Evolutionary conservation across 2,888 invertebrate genomes (phyloP).

Genomic region (Netelia inedita): DNA sequence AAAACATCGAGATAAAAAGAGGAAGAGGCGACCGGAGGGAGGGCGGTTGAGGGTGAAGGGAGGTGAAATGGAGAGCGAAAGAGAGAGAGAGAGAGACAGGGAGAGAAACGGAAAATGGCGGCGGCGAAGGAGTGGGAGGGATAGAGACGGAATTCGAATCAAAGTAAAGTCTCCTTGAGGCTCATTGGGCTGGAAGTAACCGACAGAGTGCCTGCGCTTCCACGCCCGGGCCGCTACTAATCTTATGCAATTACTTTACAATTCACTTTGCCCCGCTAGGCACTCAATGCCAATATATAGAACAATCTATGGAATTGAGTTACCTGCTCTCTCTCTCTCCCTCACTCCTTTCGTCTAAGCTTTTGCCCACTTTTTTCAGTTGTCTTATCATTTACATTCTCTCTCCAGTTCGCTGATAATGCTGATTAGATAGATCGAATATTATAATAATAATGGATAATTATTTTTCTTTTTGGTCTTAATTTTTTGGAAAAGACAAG

Average conservation of each 20-base stretch:
- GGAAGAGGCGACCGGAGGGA: constrained; percentile 45
- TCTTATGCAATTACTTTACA: constrained; percentile 85
- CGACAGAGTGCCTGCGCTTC: constrained; percentile 82
- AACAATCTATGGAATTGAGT: constrained; percentile 82
- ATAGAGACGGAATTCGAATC: constrained; percentile 77
- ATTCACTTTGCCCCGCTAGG: constrained; percentile 83
- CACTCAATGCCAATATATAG: constrained; percentile 81
- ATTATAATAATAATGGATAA: background rate
- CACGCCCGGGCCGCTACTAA: constrained; percentile 82
- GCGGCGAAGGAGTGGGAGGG: constrained; percentile 51
- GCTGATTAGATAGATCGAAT: constrained; percentile 5
- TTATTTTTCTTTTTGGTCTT: background rate
- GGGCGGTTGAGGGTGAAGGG: constrained; percentile 12
- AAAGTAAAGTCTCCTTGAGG: constrained; percentile 84
- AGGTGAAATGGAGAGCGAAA: constrained; percentile 36
- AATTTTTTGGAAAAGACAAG: background rate
- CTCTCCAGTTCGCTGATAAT: constrained; percentile 2
- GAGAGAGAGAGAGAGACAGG: constrained; percentile 50
- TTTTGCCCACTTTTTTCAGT: constrained; percentile 18
- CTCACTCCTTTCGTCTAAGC: constrained; percentile 19
- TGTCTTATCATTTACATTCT: constrained; percentile 2
- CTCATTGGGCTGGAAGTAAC: constrained; percentile 84
- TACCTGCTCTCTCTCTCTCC: constrained; percentile 69
- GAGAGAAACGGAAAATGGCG: constrained; percentile 38
- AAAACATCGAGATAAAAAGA: constrained; percentile 54